phyloP scores from a whole-genome alignment of 2,888 invertebrate species.

The Rhodophaea formosa region DNA sequence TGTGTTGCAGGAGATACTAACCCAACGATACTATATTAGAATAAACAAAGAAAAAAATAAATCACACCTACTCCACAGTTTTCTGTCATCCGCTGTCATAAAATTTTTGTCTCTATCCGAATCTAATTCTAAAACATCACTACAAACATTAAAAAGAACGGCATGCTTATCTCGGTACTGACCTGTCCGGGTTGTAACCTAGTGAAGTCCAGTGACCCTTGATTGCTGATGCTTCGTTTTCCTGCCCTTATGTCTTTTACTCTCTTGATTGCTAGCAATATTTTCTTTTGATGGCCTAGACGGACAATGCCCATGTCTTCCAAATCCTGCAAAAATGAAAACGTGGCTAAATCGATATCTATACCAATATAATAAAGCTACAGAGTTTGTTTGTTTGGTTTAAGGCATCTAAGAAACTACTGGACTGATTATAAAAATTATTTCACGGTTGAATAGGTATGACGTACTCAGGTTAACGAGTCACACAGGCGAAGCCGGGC shows the following conservation, averaged over 20 bases:
- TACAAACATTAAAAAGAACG: conserved; percentile 48
- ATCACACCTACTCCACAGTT: neutral
- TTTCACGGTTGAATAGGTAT: no score
- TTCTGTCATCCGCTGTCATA: conserved; percentile 47
- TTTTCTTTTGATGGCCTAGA: conserved; percentile 98
- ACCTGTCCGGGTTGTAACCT: conserved; percentile 76
- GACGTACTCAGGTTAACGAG: no score
- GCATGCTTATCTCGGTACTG: conserved; percentile 45
- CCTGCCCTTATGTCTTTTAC: conserved; percentile 96
- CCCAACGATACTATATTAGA: neutral
- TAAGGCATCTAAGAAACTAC: no score
- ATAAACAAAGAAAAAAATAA: conserved; percentile 14
- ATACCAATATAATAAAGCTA: no score
- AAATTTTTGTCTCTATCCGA: conserved; percentile 40
- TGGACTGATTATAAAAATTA: no score
- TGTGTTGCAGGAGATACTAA: no score
- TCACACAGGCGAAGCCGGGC: no score
- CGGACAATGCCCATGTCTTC: conserved; percentile 98
- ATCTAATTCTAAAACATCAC: conserved; percentile 72
- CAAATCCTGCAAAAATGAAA: conserved; percentile 84
- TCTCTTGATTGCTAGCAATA: conserved; percentile 97
- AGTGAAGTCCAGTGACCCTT: conserved; percentile 72
- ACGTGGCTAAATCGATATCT: no score
- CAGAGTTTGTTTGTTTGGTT: no score
- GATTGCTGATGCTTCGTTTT: conserved; percentile 84